Base-by-base conservation (phyloP, 64 coral and sea anemone genomes). In the Pachyseris speciosa region DNA sequence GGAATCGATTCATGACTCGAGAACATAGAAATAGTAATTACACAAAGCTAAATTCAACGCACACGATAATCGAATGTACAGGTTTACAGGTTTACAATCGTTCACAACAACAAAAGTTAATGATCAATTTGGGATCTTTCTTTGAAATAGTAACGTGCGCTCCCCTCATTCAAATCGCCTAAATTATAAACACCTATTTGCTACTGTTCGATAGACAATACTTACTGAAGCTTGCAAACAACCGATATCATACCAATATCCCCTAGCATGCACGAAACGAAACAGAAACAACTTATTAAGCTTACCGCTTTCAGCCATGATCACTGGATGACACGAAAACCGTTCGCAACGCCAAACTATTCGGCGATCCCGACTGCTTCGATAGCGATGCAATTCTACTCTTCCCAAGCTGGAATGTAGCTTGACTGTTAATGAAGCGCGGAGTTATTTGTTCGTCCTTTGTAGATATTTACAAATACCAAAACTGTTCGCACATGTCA, bases 241-340 rank as follows among this genome's bases (percentile, higher is more conserved):
- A 81, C 51, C 60, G 9, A 25, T 24, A 60, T 40, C 50, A 81
- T 81, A 61, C 77, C 77, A 24, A 39, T 61, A 40, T 81, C 77
- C 20, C 77, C 20, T 8, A 0, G 77, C 34, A 41, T 34, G 4
- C 17, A 17, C 7, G 5, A 67, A 67, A 67, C 26, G 32, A 16
- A 29, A 29, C 11, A 1, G 10, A 37, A 38, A 38, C 59, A 16
- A 19, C 34, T 61, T 7, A 17, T 1, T 16, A 39, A 39, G 22
- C 17, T 39, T 36, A 39, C 67, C 33, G 7, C 13, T 20, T 39
- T 37, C 32, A 39, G 67, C 34, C n/a, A n/a, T 37, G 65, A 71
- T 19, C 34, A 39, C 34, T 5, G 16, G 3, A 16, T 69, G 2
- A 15, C 15, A 15, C 34, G 67, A 22, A 57, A 57, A 24, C 25